Conservation (phyloP, 2,113 vertebrate genomes). For the Limnothrissa miodon region DNA sequence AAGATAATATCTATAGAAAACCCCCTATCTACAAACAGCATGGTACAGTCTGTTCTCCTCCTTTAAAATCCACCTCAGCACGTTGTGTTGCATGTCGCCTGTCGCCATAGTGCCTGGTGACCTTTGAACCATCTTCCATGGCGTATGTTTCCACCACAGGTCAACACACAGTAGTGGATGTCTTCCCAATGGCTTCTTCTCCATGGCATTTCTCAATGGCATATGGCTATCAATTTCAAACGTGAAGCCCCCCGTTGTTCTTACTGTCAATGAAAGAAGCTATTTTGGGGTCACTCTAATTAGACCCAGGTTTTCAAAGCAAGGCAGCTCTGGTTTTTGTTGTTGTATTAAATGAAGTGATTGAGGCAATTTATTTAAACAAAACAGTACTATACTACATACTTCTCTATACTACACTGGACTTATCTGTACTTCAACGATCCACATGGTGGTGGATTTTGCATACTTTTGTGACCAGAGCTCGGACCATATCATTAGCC, state of each 20-base stretch:
- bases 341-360: no score
- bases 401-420: no score
- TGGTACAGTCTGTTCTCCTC: constrained; percentile 82
- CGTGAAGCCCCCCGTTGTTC: not conserved
- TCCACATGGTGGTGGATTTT: not conserved
- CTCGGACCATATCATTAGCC: not conserved
- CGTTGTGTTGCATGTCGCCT: constrained; percentile 62
- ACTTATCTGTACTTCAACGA: no score
- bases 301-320: no score
- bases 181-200: not conserved
- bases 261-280: not conserved
- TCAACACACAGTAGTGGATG: not conserved
- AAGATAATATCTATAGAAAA: constrained; percentile 99
- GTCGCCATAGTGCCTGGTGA: constrained; percentile 38
- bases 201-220: not conserved
- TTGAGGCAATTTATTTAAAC: not conserved
- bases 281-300: not conserved
- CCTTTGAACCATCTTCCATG: constrained; percentile 21
- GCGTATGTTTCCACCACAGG: constrained; percentile 34
- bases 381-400: no score
- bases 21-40: constrained; percentile 99
- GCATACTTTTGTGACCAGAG: not conserved
- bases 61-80: constrained; percentile 62
- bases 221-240: not conserved
- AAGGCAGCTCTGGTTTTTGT: no score